A percentile compares a stretch with the other conserved stretches of the same genome.
phyloP scores from a whole-genome alignment of 2,113 vertebrate species.

The Calonectris borealis region DNA sequence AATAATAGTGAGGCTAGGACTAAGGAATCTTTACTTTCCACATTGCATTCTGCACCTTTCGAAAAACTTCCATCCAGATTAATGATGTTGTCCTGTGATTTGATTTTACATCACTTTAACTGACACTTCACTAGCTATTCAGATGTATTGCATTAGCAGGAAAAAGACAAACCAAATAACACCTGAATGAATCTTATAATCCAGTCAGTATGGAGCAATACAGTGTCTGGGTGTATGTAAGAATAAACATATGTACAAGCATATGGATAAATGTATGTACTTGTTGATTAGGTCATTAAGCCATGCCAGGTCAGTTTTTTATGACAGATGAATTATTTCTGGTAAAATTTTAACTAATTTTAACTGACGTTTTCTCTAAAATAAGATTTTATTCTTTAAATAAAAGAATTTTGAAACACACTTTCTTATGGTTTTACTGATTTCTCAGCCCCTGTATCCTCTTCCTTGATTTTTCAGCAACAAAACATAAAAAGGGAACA shows the following conservation, averaged over 20 bases:
- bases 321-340: background rate
- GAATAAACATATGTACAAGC: background rate
- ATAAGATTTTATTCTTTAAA: background rate
- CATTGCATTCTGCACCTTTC: background rate
- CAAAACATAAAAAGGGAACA: background rate
- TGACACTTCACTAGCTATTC: background rate
- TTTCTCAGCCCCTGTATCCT: background rate
- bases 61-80: background rate
- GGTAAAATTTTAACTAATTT: background rate
- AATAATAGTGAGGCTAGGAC: background rate
- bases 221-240: background rate
- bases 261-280: background rate
- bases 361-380: background rate
- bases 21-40: background rate
- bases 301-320: background rate
- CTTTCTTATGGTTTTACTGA: fast-evolving
- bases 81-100: background rate
- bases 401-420: background rate
- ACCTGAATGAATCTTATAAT: background rate
- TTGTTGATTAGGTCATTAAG: background rate
- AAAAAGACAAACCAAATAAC: background rate
- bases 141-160: background rate
- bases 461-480: background rate
- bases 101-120: background rate
- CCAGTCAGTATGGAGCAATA: background rate